Evolutionary conservation across 2,113 vertebrate species (phyloP).

Genomic region (Kryptolebias marmoratus): DNA sequence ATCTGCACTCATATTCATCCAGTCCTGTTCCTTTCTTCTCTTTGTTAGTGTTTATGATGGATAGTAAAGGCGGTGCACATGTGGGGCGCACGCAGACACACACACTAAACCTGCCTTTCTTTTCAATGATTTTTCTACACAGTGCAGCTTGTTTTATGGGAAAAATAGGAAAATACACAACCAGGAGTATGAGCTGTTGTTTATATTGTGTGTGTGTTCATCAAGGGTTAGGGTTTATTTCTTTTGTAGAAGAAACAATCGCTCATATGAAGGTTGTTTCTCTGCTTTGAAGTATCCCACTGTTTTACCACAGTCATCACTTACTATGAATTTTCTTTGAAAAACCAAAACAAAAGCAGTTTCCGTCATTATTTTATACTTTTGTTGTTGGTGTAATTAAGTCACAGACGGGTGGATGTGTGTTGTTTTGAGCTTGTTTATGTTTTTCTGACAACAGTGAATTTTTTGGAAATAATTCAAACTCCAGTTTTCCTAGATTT

Average conservation of each 20-base stretch:
- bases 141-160: constrained; percentile 64
- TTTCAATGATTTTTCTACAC: constrained; percentile 63
- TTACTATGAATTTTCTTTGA: constrained; percentile 11
- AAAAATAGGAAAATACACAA: constrained; percentile 46
- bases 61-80: constrained; percentile 56
- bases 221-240: constrained; percentile 42
- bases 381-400: neutral
- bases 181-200: constrained; percentile 25
- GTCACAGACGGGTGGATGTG: too few relatives aligned
- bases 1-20: constrained; percentile 12
- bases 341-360: neutral
- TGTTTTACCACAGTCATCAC: constrained; percentile 6
- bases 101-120: constrained; percentile 58
- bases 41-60: constrained; percentile 72
- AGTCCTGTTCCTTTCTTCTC: constrained; percentile 38
- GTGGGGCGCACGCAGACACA: constrained; percentile 29
- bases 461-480: too few relatives aligned
- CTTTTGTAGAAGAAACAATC: constrained; percentile 19
- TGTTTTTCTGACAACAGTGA: too few relatives aligned
- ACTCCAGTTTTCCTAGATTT: too few relatives aligned
- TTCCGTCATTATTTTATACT: neutral
- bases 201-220: constrained; percentile 9
- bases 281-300: constrained; percentile 47
- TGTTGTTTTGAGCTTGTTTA: too few relatives aligned
- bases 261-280: constrained; percentile 44